Conservation (phyloP, 2,888 invertebrate genomes). For the Watsonalla binaria region DNA sequence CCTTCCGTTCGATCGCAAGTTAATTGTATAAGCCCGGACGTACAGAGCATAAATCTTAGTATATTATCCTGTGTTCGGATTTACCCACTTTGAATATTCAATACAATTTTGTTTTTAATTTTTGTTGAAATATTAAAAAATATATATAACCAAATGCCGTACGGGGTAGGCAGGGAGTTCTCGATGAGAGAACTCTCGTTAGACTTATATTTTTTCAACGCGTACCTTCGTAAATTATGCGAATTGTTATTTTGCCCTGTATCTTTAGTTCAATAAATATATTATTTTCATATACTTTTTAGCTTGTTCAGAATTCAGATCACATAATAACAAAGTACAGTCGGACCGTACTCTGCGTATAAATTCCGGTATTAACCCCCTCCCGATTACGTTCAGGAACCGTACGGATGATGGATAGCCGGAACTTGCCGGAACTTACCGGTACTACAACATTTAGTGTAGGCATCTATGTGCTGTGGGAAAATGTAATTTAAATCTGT, state of each 20-base stretch:
- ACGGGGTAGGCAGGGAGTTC: too few species aligned
- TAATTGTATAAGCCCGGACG: conserved; percentile 50
- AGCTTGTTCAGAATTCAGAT: conserved; percentile 15
- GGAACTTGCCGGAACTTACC: conserved; percentile 46
- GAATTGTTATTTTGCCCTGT: too few species aligned
- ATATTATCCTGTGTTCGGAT: not conserved
- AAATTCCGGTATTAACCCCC: conserved; percentile 24
- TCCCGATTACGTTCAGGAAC: conserved; percentile 55
- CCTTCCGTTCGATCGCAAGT: conserved; percentile 40
- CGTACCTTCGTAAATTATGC: too few species aligned
- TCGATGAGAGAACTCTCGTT: too few species aligned
- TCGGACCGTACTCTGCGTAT: conserved; percentile 18
- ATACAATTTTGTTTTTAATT: too few species aligned
- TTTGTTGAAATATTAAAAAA: not conserved
- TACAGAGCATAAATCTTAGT: conserved; percentile 40
- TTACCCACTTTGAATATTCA: not conserved
- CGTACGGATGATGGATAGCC: conserved; percentile 58
- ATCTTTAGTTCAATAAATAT: too few species aligned
- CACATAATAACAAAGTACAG: conserved; percentile 14
- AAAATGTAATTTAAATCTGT: not conserved
- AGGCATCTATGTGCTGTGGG: not conserved
- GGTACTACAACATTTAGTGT: conserved; percentile 18
- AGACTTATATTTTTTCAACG: too few species aligned
- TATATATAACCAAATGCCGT: too few species aligned
- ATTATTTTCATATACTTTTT: too few species aligned